Base-by-base conservation (phyloP, 2,797 vertebrate genomes). In the Hephaestus fuliginosus region DNA sequence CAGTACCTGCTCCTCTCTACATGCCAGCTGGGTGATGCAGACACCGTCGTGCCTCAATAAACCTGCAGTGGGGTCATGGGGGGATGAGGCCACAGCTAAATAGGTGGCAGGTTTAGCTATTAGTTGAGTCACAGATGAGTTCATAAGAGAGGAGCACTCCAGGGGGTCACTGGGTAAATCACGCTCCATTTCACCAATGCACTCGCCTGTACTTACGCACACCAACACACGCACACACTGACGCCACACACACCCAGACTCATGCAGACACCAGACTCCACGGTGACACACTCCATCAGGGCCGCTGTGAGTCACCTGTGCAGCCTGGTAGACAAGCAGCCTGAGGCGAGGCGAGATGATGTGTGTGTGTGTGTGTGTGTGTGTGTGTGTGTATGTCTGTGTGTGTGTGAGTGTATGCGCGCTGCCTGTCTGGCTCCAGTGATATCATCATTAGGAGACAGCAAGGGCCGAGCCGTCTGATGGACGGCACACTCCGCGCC, bases 231-330 rank as follows among this genome's bases (percentile, higher is more conserved):
- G 51, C 82, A 76, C 82, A 86, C 76, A 76, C 72, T 82, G 89
- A 92, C 84, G 82, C 85, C 88, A 89, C 86, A 88, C 81, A 76
- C 89, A 72, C 84, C 68, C 91, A 92, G 86, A 93, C 89, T 81
- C 81, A 73, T 18, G 74, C 83, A 91, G 92, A 90, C 90, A 87
- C 80, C 88, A 92, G 93, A 91, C 92, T 91, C 90, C 67, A 46
- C 1, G 60, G 88, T 89, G 90, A 90, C 87, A 87, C 92, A 94
- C 91, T 95, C 85, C 91, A 91, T 94, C 92, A 92, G 89, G 92
- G 86, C 82, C 80, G 78, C 89, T 73, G 89, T 95, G 94, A 96
- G 93, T 96, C 95, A 95, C 92, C 92, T 94, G 90, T 52, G 73
- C 84, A 83, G 86, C 81, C 85, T 84, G 84, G 93, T 82, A 94